Conservation (phyloP, 1,140 invertebrate genomes). For the Hermatobates lingyangjiaoensis region DNA sequence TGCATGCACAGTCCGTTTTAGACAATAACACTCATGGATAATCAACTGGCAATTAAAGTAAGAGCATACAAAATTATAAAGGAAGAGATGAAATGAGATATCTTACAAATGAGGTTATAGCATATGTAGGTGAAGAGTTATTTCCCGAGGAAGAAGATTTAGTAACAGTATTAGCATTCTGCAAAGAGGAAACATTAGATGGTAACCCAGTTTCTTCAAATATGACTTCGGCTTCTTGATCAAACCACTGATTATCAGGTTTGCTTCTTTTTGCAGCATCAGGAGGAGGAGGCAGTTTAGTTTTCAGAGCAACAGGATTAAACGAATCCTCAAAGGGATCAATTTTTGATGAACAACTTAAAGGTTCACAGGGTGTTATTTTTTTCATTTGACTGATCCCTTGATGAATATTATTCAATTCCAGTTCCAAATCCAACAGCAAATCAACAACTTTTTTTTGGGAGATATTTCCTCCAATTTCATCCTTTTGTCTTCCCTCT, state of each 20-base stretch:
- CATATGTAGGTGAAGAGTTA: no score
- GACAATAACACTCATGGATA: no score
- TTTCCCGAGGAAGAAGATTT: no score
- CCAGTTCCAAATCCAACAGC: slow-evolving; percentile 81
- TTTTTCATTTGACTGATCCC: slow-evolving; percentile 73
- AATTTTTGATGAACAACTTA: slow-evolving; percentile 50
- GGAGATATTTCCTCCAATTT: slow-evolving; percentile 6
- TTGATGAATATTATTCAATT: slow-evolving; percentile 72
- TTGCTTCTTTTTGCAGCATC: slow-evolving; percentile 19
- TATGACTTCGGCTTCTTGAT: slow-evolving; percentile 29
- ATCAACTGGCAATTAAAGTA: no score
- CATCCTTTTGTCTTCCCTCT: slow-evolving; percentile 3
- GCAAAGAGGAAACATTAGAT: neutral
- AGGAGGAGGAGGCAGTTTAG: slow-evolving; percentile 24
- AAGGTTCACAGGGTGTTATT: slow-evolving; percentile 52
- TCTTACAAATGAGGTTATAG: no score
- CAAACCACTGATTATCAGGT: slow-evolving; percentile 28
- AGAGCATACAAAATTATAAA: no score
- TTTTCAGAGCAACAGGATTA: slow-evolving; percentile 3
- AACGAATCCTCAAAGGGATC: slow-evolving; percentile 15
- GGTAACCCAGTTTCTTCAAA: slow-evolving; percentile 27
- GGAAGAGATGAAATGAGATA: no score
- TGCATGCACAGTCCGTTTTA: no score
- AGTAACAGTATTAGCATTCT: no score
- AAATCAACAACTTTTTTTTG: slow-evolving; percentile 1